Percentiles rank a stretch among this genome's conserved stretches.
Evolutionary conservation across 2,888 invertebrate species (phyloP).

Genomic region (Leucania comma): DNA sequence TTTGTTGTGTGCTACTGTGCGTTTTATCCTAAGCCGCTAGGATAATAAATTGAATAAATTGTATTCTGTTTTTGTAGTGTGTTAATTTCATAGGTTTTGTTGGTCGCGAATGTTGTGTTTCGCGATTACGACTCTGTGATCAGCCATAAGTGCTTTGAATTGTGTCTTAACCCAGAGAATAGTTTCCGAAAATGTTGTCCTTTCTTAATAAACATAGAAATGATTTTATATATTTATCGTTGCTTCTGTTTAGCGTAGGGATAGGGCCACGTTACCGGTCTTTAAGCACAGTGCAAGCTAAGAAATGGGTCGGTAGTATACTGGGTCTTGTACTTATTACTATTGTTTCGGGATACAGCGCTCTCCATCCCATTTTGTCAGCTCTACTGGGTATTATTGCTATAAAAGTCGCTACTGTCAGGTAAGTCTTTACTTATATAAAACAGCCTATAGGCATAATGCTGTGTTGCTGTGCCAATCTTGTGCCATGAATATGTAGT

Average conservation of each 20-base stretch:
- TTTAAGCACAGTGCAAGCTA: constrained; percentile 77
- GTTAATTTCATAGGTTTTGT: too few relatives aligned
- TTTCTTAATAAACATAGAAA: constrained; percentile 92
- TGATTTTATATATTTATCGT: constrained; percentile 93
- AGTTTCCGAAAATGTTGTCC: constrained; percentile 72
- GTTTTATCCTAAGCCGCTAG: too few relatives aligned
- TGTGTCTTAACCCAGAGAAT: neutral
- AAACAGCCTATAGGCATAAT: neutral
- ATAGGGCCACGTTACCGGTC: constrained; percentile 93
- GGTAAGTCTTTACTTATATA: constrained; percentile 71
- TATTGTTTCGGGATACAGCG: constrained; percentile 83
- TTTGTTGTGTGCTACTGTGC: too few relatives aligned
- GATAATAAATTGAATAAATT: too few relatives aligned
- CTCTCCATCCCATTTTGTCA: constrained; percentile 84
- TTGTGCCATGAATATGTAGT: neutral
- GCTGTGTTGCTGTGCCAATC: neutral
- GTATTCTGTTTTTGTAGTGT: too few relatives aligned
- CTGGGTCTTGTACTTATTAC: constrained; percentile 81
- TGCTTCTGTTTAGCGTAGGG: constrained; percentile 92
- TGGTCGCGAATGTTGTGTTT: too few relatives aligned
- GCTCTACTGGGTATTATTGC: constrained; percentile 78
- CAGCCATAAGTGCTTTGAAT: neutral
- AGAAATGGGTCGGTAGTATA: constrained; percentile 90
- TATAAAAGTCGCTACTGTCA: constrained; percentile 82
- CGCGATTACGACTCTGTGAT: neutral